Evolutionary conservation across 2,797 vertebrate species (phyloP).

Genomic region (Gallinago stenura): DNA sequence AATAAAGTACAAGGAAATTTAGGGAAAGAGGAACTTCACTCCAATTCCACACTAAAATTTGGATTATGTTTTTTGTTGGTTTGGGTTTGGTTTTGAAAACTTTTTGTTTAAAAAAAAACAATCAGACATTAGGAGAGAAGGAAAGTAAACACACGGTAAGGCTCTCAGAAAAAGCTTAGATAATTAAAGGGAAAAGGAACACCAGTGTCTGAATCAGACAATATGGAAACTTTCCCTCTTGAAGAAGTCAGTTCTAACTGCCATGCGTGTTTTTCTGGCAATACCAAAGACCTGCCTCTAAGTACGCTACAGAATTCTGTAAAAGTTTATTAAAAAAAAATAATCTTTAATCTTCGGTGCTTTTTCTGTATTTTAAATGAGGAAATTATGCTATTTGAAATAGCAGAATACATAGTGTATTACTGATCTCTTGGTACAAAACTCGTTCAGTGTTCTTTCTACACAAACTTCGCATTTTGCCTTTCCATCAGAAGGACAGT

Average conservation of each 20-base stretch:
- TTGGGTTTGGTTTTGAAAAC: neutral
- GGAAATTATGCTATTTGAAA: slow-evolving; percentile 7
- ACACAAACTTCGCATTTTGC: neutral
- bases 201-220: neutral
- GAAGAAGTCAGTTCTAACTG: neutral
- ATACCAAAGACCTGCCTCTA: neutral
- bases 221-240: neutral
- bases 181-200: neutral
- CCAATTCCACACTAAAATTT: neutral
- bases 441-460: neutral
- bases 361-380: neutral
- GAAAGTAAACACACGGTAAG: neutral
- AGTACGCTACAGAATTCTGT: neutral
- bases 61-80: neutral
- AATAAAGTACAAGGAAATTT: neutral
- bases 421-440: slow-evolving; percentile 13
- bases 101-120: neutral
- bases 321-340: neutral
- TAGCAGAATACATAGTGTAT: neutral
- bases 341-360: neutral
- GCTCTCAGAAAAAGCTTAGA: neutral
- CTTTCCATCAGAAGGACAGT: neutral
- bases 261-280: neutral
- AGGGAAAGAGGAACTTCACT: neutral
- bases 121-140: neutral